A percentile compares a stretch with the other conserved stretches of the same genome.
These are phyloP conservation scores for Littorina saxatilis DNA, from an alignment of 1,140 invertebrate genomes.

Conservation along the genomic window DNA sequence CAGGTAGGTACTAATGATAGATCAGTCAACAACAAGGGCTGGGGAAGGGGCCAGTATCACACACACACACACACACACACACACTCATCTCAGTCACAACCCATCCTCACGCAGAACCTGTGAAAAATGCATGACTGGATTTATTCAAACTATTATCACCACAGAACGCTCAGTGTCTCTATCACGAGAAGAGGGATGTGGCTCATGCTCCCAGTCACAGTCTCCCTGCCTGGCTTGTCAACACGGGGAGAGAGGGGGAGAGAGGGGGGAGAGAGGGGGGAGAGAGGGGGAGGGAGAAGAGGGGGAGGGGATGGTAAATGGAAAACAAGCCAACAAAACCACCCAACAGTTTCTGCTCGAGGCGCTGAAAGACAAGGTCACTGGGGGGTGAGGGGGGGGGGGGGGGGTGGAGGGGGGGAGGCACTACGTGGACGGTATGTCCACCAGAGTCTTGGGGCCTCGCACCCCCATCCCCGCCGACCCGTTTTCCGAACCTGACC, in stretches of 20 bases:
- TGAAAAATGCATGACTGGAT: conserved; percentile 4
- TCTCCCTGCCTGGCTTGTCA: not conserved
- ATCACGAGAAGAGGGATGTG: not conserved
- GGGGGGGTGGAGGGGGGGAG: not conserved
- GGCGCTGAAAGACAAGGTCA: not conserved
- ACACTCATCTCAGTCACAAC: not conserved
- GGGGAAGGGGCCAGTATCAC: not conserved
- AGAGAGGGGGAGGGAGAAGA: too few relatives aligned
- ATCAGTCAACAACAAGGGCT: not conserved
- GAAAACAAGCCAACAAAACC: too few relatives aligned
- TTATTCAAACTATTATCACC: not conserved
- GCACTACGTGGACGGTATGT: conserved; percentile 33
- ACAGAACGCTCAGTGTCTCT: not conserved
- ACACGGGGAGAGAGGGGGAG: not conserved
- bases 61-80: not conserved
- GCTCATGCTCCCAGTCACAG: not conserved
- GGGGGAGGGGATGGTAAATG: too few relatives aligned
- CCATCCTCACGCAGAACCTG: not conserved
- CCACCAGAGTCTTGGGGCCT: conserved; percentile 17
- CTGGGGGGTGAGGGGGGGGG: not conserved
- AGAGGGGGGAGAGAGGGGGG: too few relatives aligned
- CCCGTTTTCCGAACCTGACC: conserved; percentile 29
- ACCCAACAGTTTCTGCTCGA: not conserved
- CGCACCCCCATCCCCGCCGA: not conserved
- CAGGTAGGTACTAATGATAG: too few relatives aligned